A percentile compares a stretch with the other conserved stretches of the same genome.
Evolutionary conservation across 2,113 vertebrate species (phyloP).

Genomic region (Uropsilus gracilis): DNA sequence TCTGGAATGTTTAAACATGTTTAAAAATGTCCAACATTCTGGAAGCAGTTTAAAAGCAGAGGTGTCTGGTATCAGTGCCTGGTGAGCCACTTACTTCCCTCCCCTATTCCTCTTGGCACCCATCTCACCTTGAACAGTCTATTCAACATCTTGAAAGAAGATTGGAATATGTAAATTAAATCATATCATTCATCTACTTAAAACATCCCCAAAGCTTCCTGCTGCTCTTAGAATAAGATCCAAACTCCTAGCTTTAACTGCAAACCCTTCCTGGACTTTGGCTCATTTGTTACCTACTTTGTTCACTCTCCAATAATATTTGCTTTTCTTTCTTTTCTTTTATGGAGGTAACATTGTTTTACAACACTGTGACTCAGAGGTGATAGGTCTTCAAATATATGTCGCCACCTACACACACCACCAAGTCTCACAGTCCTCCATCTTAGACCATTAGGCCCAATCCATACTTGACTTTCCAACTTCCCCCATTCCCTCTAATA

Average conservation of each 20-base stretch:
- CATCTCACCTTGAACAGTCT: background rate
- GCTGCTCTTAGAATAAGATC: background rate
- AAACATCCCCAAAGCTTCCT: background rate
- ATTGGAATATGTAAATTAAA: background rate
- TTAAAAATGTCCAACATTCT: fast-evolving
- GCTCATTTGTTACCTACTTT: background rate
- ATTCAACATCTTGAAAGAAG: background rate
- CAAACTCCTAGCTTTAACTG: background rate
- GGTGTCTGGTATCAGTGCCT: background rate
- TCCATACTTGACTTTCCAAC: too few species aligned
- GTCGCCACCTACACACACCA: too few species aligned
- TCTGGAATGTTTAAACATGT: too few species aligned
- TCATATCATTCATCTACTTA: background rate
- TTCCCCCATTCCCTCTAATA: too few species aligned
- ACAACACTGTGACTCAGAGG: too few species aligned
- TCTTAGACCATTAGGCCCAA: too few species aligned
- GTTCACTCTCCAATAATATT: background rate
- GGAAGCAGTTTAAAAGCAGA: background rate
- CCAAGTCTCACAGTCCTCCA: too few species aligned
- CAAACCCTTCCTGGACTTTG: background rate
- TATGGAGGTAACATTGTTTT: too few species aligned
- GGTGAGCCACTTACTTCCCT: background rate
- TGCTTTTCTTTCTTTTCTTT: background rate
- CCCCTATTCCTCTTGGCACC: background rate
- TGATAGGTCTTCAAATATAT: too few species aligned